These are phyloP conservation scores for Artemia sinica DNA, from an alignment of 2,888 invertebrate genomes.

Conservation along the genomic window DNA sequence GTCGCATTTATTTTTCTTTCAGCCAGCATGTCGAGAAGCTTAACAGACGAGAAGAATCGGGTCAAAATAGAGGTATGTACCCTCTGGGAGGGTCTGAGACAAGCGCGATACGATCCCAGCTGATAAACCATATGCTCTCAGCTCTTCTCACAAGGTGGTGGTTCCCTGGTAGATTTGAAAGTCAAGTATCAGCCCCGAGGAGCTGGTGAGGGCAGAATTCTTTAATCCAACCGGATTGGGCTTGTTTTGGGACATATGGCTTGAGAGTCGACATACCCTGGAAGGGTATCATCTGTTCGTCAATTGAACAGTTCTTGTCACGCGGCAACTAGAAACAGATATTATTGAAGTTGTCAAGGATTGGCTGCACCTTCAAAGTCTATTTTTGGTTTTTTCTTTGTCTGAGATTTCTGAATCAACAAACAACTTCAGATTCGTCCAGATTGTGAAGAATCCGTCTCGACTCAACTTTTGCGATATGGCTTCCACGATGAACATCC, in stretches of 20 bases:
- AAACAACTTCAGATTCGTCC: no score
- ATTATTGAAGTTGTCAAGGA: background rate
- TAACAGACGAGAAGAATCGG: constrained; percentile 26
- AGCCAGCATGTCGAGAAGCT: constrained; percentile 24
- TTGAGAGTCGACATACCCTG: constrained; percentile 12
- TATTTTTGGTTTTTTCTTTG: background rate
- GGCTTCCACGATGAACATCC: no score
- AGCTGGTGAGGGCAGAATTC: constrained; percentile 29
- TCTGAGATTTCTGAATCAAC: no score
- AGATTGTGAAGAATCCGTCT: no score
- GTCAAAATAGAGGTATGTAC: constrained; percentile 14
- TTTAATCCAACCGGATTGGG: constrained; percentile 30
- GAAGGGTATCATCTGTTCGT: no score
- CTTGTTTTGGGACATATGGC: constrained; percentile 8
- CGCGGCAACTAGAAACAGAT: background rate
- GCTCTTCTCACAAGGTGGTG: constrained; percentile 21
- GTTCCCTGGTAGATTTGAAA: constrained; percentile 25
- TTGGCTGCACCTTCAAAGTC: background rate
- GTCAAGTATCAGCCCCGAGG: constrained; percentile 26
- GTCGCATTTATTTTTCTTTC: no score
- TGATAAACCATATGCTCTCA: background rate
- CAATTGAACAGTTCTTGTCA: background rate
- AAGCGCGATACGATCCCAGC: constrained; percentile 25
- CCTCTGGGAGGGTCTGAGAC: constrained; percentile 16
- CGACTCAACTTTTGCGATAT: no score